Conservation (phyloP, 2,797 vertebrate genomes). For the Merluccius polli region DNA sequence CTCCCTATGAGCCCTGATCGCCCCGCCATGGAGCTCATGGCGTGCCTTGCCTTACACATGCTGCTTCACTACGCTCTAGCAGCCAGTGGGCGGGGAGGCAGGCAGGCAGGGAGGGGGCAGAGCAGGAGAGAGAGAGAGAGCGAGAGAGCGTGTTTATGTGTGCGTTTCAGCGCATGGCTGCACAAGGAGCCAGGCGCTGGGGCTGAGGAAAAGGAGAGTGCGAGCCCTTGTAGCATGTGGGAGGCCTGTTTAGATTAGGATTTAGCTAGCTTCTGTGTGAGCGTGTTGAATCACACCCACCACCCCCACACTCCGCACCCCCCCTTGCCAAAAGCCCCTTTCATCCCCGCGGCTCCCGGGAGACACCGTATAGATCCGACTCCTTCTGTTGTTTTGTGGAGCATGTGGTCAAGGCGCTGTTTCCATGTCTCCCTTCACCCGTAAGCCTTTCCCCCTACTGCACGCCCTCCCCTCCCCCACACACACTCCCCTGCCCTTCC, state of each 20-base stretch:
- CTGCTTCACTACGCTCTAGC: slow-evolving; percentile 40
- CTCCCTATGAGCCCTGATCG: slow-evolving; percentile 32
- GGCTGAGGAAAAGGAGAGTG: slow-evolving; percentile 19
- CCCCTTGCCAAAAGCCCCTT: slow-evolving; percentile 39
- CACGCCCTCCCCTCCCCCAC: slow-evolving; percentile 47
- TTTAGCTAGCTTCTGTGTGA: slow-evolving; percentile 54
- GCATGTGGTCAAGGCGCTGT: slow-evolving; percentile 66
- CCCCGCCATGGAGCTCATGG: slow-evolving; percentile 47
- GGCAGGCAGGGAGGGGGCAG: slow-evolving; percentile 24
- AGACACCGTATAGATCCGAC: slow-evolving; percentile 32
- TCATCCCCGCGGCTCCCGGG: slow-evolving; percentile 49
- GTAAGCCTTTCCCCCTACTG: slow-evolving; percentile 36
- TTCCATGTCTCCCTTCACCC: slow-evolving; percentile 9
- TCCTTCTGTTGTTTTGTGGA: slow-evolving; percentile 50
- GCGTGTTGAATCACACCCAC: slow-evolving; percentile 40
- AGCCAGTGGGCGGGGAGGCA: slow-evolving; percentile 55
- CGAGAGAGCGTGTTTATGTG: slow-evolving; percentile 41
- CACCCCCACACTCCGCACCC: background rate
- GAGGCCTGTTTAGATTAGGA: slow-evolving; percentile 60
- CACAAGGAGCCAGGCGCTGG: slow-evolving; percentile 31
- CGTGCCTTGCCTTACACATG: slow-evolving; percentile 51
- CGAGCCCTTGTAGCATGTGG: slow-evolving; percentile 54
- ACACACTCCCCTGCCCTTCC: slow-evolving; percentile 37
- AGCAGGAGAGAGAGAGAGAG: slow-evolving; percentile 16
- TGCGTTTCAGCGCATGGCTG: slow-evolving; percentile 50